A percentile compares a stretch with the other conserved stretches of the same genome.
phyloP scores from a whole-genome alignment of 2,888 invertebrate genomes.

The Anaspis maculata region DNA sequence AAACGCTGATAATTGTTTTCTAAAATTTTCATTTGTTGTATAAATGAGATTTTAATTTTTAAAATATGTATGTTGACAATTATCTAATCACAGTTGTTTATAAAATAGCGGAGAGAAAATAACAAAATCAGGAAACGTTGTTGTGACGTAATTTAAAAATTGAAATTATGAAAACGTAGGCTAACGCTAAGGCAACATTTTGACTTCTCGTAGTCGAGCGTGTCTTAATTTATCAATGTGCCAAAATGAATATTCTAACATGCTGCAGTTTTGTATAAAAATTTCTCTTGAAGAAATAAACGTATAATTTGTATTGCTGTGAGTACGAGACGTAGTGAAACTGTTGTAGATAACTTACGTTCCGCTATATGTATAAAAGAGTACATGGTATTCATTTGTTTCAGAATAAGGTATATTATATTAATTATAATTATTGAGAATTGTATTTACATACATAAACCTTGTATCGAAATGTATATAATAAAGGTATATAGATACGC shows the following conservation, averaged over 20 bases:
- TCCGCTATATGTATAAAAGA: too few species aligned
- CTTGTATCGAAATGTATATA: constrained; percentile 17
- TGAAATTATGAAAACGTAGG: too few species aligned
- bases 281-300: background rate
- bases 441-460: constrained; percentile 14
- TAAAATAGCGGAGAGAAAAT: too few species aligned
- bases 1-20: constrained; percentile 9
- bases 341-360: too few species aligned
- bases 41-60: constrained; percentile 7
- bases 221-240: constrained; percentile 15
- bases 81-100: background rate
- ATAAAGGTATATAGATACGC: constrained; percentile 12
- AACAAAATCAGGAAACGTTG: too few species aligned
- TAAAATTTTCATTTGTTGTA: constrained; percentile 15
- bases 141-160: too few species aligned
- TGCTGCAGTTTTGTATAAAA: constrained; percentile 3
- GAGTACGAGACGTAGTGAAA: too few species aligned
- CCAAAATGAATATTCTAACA: constrained; percentile 10
- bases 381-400: too few species aligned
- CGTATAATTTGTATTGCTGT: too few species aligned
- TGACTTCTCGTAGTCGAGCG: constrained; percentile 6
- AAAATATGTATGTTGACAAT: constrained; percentile 5
- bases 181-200: constrained; percentile 1
- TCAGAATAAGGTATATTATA: too few species aligned
- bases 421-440: too few species aligned